Base-by-base conservation (phyloP, 2,888 invertebrate genomes). In the Homarus gammarus region DNA sequence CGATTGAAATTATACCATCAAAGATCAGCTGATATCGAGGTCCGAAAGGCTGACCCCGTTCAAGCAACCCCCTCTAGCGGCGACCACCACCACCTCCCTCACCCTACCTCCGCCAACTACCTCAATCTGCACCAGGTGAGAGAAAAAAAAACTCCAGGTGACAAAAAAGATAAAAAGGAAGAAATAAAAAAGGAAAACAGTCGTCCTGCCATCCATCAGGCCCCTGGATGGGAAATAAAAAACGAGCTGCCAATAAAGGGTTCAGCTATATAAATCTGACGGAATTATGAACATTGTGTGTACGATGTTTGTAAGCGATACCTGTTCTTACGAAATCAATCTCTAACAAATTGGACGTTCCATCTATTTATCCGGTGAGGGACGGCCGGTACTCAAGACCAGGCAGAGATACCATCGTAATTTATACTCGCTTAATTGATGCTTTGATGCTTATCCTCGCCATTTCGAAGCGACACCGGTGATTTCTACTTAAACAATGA, bases 301-400 rank as follows among this genome's bases (percentile, higher is more conserved):
- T 73, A 70, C 44, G 81, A 79, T 72, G 87, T 82, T 87, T 87
- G 87, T 82, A 87, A 87, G 82, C 87, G 87, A 87, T 87, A 87
- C 87, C 87, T 44, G 87, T 75, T 81, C 87, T 87, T 87, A 87
- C 40, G 87, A 82, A 87, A 87, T 87, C 87, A 87, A 87, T 87
- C 87, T 87, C 82, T 31, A 51, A 75, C 87, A 87, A 87, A 87
- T 87, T 87, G 87, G 73, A 73, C 81, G 81, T 75, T 87, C 61
- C 64, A 82, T 73, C 81, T 87, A 82, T 61, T 87, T 87, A 87
- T 38, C 81, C 87, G 56, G 61, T 87, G 87, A 87, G 81, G 44
- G 56, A 87, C 87, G 81, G 75, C n/a, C 82, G 31, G 36, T 36
- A 51, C 72, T 56, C 85, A 33, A 33, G 56, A 61, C 85, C 77